A percentile compares a stretch with the other conserved stretches of the same genome.
Conservation (phyloP, 2,888 invertebrate genomes). For the Pachycephus smyrnensis region DNA sequence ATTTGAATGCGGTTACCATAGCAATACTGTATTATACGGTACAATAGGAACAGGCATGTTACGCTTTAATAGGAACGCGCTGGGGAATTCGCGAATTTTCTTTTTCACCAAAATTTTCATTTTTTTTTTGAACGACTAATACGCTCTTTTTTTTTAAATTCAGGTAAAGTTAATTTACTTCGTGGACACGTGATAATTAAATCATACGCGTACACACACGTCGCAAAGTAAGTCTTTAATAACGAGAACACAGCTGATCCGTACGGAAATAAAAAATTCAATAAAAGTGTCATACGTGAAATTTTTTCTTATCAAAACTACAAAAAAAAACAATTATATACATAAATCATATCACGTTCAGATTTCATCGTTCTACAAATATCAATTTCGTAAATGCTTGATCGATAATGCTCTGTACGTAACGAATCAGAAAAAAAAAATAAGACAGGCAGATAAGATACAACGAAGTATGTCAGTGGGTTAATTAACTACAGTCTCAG, state of each 20-base stretch:
- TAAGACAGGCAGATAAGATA: neutral
- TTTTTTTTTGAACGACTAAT: neutral
- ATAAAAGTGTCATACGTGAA: neutral
- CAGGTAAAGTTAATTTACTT: neutral
- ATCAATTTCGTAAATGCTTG: neutral
- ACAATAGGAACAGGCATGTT: neutral
- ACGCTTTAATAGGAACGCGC: neutral
- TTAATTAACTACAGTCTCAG: accelerated
- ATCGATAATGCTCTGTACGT: neutral
- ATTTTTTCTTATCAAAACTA: neutral
- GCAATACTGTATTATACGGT: neutral
- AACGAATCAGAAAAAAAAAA: neutral
- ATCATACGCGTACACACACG: neutral
- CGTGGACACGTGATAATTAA: neutral
- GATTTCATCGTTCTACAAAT: neutral
- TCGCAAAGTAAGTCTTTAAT: neutral
- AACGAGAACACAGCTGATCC: neutral
- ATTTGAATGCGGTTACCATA: neutral
- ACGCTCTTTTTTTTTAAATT: neutral
- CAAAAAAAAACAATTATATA: neutral
- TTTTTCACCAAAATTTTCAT: neutral
- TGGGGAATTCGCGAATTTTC: neutral
- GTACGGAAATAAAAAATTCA: neutral
- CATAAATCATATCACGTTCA: neutral
- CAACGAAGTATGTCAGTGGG: neutral